Evolutionary conservation across 1,140 invertebrate genomes (phyloP).

Genomic region (Penaeus indicus): DNA sequence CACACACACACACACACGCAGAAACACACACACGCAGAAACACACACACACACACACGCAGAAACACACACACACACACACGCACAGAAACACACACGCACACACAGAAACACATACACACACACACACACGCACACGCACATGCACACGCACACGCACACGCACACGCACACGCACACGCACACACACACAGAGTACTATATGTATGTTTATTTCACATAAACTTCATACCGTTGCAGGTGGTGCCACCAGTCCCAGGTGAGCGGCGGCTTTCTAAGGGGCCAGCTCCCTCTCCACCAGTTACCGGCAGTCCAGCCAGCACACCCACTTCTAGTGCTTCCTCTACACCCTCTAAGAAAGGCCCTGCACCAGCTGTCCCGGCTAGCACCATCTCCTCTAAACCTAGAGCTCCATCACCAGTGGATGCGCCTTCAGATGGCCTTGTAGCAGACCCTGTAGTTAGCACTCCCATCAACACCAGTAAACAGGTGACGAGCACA

Average conservation of each 20-base stretch:
- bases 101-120: too few species aligned
- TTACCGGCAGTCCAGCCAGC: conserved; percentile 44
- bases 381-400: conserved; percentile 58
- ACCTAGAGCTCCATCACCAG: conserved; percentile 57
- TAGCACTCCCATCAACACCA: conserved; percentile 15
- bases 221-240: conserved; percentile 27
- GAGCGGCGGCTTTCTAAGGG: conserved; percentile 64
- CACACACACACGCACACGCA: not conserved
- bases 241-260: conserved; percentile 49
- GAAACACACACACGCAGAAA: too few species aligned
- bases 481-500: conserved; percentile 43
- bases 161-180: not conserved
- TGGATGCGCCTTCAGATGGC: conserved; percentile 34
- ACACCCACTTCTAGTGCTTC: conserved; percentile 54
- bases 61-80: too few species aligned
- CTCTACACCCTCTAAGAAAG: conserved; percentile 63
- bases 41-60: too few species aligned
- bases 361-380: conserved; percentile 65
- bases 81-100: too few species aligned
- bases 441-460: conserved; percentile 47
- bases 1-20: too few species aligned
- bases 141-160: not conserved
- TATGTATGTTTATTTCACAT: not conserved
- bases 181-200: not conserved
- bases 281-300: conserved; percentile 64